Base-by-base conservation (phyloP, 2,113 vertebrate genomes). In the Bos taurus region DNA sequence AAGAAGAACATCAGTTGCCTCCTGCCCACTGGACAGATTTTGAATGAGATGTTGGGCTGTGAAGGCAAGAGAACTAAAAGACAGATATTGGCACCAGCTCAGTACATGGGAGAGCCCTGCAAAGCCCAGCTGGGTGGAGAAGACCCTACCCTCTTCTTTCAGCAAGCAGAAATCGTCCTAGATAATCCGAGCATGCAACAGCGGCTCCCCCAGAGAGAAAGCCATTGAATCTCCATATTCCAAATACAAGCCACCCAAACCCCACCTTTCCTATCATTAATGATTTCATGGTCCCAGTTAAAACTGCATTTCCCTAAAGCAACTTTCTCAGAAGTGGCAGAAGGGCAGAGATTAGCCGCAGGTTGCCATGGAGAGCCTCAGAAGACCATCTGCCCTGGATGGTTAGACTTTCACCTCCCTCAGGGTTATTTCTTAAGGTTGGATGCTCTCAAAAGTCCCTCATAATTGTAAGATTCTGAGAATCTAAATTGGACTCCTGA, bases 221-320 rank as follows among this genome's bases (percentile, higher is more conserved):
- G 88, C 57, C 14, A 40, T 33, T 74, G 82, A 54, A 67, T 52
- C 91, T 83, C 57, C 19, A 36, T 64, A 74, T 82, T 90, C 77
- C 67, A 48, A 86, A 84, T 28, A 77, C 54, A 82, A 94, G 36
- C n/a, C 43, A 92, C 52, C 67, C 56, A 81, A 88, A n/a, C 84
- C 52, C 67, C 81, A 96, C 16, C 46, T 88, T 88, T 64, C 54
- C 56, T 62, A 89, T 96, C 94, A 85, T 30, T 74, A 92, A 62
- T 33, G 80, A 97, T 95, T 95, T 95, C 97, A 94, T 92, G 89
- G 91, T 95, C 60, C 67, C 78, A 85, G 43, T 86, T 83, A 93
- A 91, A 97, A 52, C 14, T 62, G 91, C 87, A 93, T 82, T 95
- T 96, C 87, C 92, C 64, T 59, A 93, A n/a, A 93, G 91, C 82